Base-by-base conservation (phyloP, 2,888 invertebrate genomes). In the Lycia hirtaria region DNA sequence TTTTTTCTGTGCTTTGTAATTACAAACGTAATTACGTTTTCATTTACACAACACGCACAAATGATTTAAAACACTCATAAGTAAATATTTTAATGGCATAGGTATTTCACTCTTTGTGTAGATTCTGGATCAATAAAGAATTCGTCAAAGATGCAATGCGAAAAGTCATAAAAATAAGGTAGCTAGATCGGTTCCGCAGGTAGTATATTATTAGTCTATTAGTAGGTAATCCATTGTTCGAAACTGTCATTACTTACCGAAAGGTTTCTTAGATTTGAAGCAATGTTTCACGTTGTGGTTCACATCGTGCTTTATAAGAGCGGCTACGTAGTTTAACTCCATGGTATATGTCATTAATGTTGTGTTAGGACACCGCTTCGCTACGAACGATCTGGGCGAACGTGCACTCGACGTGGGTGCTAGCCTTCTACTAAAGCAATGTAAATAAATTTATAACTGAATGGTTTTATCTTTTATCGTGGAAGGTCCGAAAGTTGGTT, bases 261-360 rank as follows among this genome's bases (percentile, higher is more conserved):
- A 92, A 30, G 88, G 75, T 63, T 87, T 92, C 78, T 90, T 92
- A n/a, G 85, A 72, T 72, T 91, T 90, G 71, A 92, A 90, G 75
- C 90, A 90, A 86, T 89, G 81, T 82, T 80, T 88, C 74, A 92
- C 85, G 78, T 93, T 92, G 67, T 90, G 90, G 66, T 93, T 92
- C 71, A 91, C 83, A 78, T 92, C 92, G 68, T 88, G 89, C 80
- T 88, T 90, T 56, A 92, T 85, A 63, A 90, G 78, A 32, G 87
- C 85, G 47, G 88, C 78, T 71, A 90, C 78, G 64, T 89, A 89
- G 70, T 89, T 90, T 50, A 92, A 73, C 71, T 92, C 90, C 92
- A 92, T 92, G 73, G 79, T 79, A 38, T 64, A 63, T 56, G 65
- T n/a, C n/a, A n/a, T n/a, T n/a, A n/a, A n/a, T n/a, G n/a, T 60